Percentiles rank a stretch among this genome's conserved stretches.
Evolutionary conservation across 2,797 vertebrate genomes (phyloP).

Genomic region (Chiroxiphia lanceolata): DNA sequence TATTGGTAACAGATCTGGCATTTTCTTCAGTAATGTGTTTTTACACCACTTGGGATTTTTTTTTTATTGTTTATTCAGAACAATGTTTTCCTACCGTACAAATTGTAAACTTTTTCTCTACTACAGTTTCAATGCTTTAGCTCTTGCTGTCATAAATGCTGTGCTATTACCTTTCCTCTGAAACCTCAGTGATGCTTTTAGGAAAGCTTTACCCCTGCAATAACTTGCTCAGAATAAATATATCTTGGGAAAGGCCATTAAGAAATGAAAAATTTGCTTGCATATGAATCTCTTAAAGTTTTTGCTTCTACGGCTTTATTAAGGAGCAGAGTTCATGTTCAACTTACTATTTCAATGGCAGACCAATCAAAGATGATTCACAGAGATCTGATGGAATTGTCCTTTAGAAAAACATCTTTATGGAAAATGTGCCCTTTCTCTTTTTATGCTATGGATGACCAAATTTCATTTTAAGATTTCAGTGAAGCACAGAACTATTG

Average conservation of each 20-base stretch:
- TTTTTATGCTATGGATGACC: not conserved
- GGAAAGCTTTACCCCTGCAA: not conserved
- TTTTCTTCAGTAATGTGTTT: not conserved
- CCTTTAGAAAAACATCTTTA: not conserved
- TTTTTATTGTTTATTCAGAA: constrained; percentile 37
- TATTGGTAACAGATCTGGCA: not conserved
- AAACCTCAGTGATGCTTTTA: not conserved
- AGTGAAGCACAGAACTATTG: not conserved
- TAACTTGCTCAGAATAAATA: not conserved
- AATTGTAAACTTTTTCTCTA: constrained; percentile 4
- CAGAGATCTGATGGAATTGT: not conserved
- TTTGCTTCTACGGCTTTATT: not conserved
- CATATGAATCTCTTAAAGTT: not conserved
- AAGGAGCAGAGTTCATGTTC: not conserved
- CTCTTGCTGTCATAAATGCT: not conserved
- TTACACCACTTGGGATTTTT: not conserved
- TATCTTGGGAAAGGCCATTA: not conserved
- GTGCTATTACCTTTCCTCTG: not conserved
- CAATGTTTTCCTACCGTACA: not conserved
- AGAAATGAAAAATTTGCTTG: not conserved
- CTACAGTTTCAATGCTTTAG: not conserved
- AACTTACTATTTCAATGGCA: not conserved
- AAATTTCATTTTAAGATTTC: not conserved
- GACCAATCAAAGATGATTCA: not conserved
- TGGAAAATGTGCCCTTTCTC: not conserved